Base-by-base conservation (phyloP, 2,113 vertebrate genomes). In the Antennarius striatus region DNA sequence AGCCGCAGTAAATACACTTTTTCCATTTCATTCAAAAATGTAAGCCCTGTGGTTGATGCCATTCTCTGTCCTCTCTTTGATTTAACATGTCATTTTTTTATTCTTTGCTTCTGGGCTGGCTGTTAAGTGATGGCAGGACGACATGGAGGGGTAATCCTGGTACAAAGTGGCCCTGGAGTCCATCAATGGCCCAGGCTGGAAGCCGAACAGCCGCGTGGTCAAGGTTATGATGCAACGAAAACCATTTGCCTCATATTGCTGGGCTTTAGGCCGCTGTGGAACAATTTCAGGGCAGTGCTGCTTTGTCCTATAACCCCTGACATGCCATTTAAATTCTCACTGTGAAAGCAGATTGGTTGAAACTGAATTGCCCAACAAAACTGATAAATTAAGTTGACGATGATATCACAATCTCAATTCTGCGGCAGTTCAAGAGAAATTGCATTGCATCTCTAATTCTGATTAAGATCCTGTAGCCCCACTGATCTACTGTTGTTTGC, bases 71-170 rank as follows among this genome's bases (percentile, higher is more conserved):
- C 83, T 82, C 76, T 81, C 73, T 90, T 83, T 87, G 83, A 86
- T 88, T 87, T 90, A 87, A 92, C 90, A 82, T 88, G 84, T 85
- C 66, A 81, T 92, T 88, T 90, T 81, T 85, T 88, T 82, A 72
- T 84, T 80, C 76, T 69, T 78, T 54, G 75, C 89, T 86, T 81
- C 30, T 56, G 79, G 88, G 80, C 59, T 72, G 3, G 39, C 75
- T 55, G 78, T 57, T n/a, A 71, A 65, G 57, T 61, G 84, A 79
- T 73, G 82, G 79, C 74, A 63, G 64, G 80, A 56, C 5, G 62
- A 85, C 76, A 67, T 68, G 73, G 76, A 72, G 82, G 62, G 72
- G 48, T 86, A 77, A 83, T 79, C 61, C 82, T 70, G 81, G 78
- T 86, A 80, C 81, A 86, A 79, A 87, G 87, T 81, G 87, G 88